Conservation (phyloP, 2,113 vertebrate genomes). For the Cyprinodon variegatus region DNA sequence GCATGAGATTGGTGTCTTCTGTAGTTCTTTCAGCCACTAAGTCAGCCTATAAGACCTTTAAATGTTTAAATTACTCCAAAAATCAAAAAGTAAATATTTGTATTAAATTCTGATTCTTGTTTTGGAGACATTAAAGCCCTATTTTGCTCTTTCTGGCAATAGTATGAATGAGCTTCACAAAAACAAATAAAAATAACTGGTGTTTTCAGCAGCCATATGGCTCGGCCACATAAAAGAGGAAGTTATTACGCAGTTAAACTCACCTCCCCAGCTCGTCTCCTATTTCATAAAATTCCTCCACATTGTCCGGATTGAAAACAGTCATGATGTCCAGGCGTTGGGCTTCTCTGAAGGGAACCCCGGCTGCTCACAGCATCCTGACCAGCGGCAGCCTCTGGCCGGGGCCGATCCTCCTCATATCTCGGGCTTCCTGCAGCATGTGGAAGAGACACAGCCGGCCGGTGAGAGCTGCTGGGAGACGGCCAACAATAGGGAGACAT, state of each 20-base stretch:
- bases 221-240: background rate
- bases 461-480: background rate
- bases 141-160: too few relatives aligned
- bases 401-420: conserved; percentile 73
- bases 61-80: too few relatives aligned
- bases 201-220: background rate
- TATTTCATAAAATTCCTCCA: conserved; percentile 92
- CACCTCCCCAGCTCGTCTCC: conserved; percentile 96
- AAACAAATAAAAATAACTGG: too few relatives aligned
- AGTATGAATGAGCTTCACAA: too few relatives aligned
- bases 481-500: conserved; percentile 46
- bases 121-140: too few relatives aligned
- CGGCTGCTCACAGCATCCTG: conserved; percentile 69
- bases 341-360: conserved; percentile 22
- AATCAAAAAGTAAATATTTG: too few relatives aligned
- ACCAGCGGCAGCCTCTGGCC: conserved; percentile 73
- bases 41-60: too few relatives aligned
- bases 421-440: conserved; percentile 30
- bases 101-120: too few relatives aligned
- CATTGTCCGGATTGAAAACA: conserved; percentile 92
- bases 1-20: too few relatives aligned
- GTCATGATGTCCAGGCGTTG: conserved; percentile 85
- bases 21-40: too few relatives aligned
- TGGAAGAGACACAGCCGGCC: background rate
- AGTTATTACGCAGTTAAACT: conserved; percentile 36